phyloP scores from a whole-genome alignment of 1,140 invertebrate genomes.

The Apis florea region DNA sequence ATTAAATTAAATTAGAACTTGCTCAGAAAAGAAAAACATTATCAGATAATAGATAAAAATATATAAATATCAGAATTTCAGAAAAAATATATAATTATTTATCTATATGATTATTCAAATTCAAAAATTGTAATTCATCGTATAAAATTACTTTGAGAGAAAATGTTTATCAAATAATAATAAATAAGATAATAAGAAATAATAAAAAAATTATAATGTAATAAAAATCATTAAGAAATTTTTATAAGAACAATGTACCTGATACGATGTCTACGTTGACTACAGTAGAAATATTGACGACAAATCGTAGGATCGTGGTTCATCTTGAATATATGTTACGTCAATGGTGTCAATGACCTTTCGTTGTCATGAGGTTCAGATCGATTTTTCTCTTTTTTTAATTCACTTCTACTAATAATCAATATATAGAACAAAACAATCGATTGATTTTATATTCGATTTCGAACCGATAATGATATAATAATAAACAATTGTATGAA shows the following conservation, averaged over 20 bases:
- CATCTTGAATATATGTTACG: conserved; percentile 67
- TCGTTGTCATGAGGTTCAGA: conserved; percentile 21
- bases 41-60: neutral
- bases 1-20: neutral
- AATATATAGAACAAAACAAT: neutral
- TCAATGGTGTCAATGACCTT: conserved; percentile 46
- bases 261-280: conserved; percentile 75
- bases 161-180: too few species aligned
- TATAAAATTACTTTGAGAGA: too few species aligned
- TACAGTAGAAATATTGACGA: conserved; percentile 75
- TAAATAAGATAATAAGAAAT: too few species aligned
- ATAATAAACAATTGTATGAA: neutral
- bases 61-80: too few species aligned
- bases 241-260: conserved; percentile 62
- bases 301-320: conserved; percentile 74
- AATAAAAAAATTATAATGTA: neutral
- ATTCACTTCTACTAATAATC: neutral
- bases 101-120: neutral
- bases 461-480: neutral
- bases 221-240: neutral
- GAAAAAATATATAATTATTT: too few species aligned
- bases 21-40: neutral
- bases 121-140: too few species aligned
- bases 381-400: conserved; percentile 18
- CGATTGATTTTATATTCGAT: neutral